Evolutionary conservation across 2,888 invertebrate genomes (phyloP).

Genomic region (Tenthredo livida): DNA sequence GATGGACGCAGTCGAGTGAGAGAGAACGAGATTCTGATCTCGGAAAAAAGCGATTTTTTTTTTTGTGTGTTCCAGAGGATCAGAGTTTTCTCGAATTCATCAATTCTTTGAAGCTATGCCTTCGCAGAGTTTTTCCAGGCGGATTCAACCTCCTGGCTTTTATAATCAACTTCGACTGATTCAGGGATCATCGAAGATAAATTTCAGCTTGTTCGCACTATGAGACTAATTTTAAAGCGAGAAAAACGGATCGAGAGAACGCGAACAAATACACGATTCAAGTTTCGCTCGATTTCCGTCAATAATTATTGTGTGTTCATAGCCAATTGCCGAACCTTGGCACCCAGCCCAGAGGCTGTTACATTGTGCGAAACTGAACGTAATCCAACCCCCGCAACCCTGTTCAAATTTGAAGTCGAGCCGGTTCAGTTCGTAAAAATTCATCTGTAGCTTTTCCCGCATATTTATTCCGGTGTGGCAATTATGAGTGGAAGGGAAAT

Average conservation of each 20-base stretch:
- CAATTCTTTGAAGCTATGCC: not conserved
- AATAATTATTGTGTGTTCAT: conserved; percentile 9
- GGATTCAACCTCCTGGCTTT: not conserved
- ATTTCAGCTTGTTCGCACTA: not conserved
- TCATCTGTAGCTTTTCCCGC: not conserved
- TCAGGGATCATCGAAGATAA: not conserved
- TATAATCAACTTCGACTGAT: not conserved
- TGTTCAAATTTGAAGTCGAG: not conserved
- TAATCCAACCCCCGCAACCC: not conserved
- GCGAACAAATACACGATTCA: not conserved
- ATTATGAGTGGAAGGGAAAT: not conserved
- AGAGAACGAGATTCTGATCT: no score
- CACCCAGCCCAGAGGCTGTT: not conserved
- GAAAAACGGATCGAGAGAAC: not conserved
- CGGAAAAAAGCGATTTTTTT: not conserved
- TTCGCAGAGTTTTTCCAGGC: not conserved
- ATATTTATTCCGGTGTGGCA: not conserved
- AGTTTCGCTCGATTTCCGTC: not conserved
- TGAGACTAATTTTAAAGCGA: not conserved
- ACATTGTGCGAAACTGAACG: not conserved
- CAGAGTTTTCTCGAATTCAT: not conserved
- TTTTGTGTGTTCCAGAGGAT: not conserved
- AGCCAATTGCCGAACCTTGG: not conserved
- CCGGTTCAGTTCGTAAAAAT: not conserved
- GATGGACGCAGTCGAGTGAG: no score